Base-by-base conservation (phyloP, 2,888 invertebrate genomes). In the Mallateleia sp. region DNA sequence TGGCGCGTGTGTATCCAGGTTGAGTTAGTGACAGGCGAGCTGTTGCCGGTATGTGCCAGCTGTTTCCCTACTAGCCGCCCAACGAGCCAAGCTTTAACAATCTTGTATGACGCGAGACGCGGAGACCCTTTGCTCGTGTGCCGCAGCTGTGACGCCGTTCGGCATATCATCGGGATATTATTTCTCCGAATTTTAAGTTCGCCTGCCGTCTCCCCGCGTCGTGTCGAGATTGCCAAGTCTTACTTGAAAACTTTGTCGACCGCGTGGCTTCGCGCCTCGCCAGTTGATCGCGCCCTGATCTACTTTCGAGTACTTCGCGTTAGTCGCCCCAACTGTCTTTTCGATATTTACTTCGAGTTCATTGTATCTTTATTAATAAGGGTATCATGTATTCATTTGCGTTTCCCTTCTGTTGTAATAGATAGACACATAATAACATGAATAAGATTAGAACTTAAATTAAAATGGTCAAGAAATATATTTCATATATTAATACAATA, bases 1-100 rank as follows among this genome's bases (percentile, higher is more conserved):
- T 93, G 94, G 94, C 93, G 95, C 93, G 92, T 74, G 87, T 94
- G 93, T 88, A 87, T 75, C 92, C 93, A 92, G 93, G 92, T 93
- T 94, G 94, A 94, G 94, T 95, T 94, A 94, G 94, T 94, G 94
- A 94, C 93, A 93, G 92, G 93, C 94, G 93, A 91, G 94, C 94
- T 94, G 94, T 93, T 94, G 94, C 94, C 93, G 90, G 91, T 92
- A 89, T 93, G 94, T 93, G 92, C 93, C 94, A 94, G 95, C 94
- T 94, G 94, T 93, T 94, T 91, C 93, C 89, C 93, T 93, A 93
- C 93, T 94, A 93, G 92, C 93, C 91, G 71, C 60, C 81, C 77
- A 66, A 81, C 91, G 81, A 75, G 80, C 71, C 79, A 91, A 92
- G 93, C 93, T 93, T 93, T 93, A 94, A 94, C 93, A 94, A 94